Base-by-base conservation (phyloP, 2,797 vertebrate species). In the Chelidonichthys spinosus region DNA sequence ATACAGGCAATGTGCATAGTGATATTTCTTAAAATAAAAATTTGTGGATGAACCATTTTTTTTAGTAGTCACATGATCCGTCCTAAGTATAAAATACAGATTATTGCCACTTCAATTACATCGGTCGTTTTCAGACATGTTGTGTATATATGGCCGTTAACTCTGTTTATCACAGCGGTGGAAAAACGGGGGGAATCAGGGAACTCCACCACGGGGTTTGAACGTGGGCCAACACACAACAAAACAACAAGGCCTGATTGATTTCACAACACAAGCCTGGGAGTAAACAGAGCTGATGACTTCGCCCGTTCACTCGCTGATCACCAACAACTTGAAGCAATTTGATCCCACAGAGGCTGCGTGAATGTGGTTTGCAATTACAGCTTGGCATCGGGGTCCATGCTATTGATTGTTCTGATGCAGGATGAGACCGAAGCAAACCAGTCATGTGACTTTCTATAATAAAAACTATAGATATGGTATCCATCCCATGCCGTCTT, bases 241-340 rank as follows among this genome's bases (percentile, higher is more conserved):
- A 55, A 74, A 61, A 50, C 56, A 66, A 50, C 42, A 58, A 50
- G 5, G 33, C 36, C 25, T 61, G 70, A 44, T 58, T 62, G 72
- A 81, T 89, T 90, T 82, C 74, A 68, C 72, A 81, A 72, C 7
- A 8, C 11, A 5, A 46, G 40, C 8, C 33, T 54, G 63, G 65
- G 55, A 60, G 71, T 80, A 86, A 90, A 86, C 83, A 83, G 66
- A 72, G 32, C 62, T 18, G 62, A 40, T 67, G 47, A 47, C 63
- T 44, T 62, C 35, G 74, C 69, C 81, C 37, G 6, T 73, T 82
- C 61, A 35, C 25, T 76, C 9, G 17, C 72, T 83, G 79, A 82
- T 86, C 64, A 53, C 47, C 47, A 71, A 44, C 79, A 88, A 83
- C 66, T 76, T 82, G 78, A 81, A 79, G 76, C 66, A 72, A 83